A percentile compares a stretch with the other conserved stretches of the same genome.
Evolutionary conservation across 2,113 vertebrate species (phyloP).

Genomic region (Spea bombifrons): DNA sequence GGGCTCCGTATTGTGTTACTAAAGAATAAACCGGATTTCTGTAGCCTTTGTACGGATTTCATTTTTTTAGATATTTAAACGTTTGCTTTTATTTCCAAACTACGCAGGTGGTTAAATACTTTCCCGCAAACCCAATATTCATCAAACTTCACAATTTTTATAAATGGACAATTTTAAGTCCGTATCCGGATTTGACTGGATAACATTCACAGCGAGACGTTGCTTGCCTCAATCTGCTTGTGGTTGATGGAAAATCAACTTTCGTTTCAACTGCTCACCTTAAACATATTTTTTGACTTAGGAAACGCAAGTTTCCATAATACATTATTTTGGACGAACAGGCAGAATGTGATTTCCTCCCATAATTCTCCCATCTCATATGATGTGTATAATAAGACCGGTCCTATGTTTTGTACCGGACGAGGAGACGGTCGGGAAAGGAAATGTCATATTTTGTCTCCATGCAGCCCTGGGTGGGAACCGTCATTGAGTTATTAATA

Average conservation of each 20-base stretch:
- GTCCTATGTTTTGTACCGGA: neutral
- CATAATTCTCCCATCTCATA: conserved; percentile 4
- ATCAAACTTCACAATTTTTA: no score
- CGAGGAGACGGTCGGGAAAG: neutral
- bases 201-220: conserved; percentile 27
- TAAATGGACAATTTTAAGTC: no score
- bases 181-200: conserved; percentile 13
- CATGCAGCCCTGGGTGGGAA: neutral
- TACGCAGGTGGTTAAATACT: no score
- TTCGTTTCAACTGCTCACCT: conserved; percentile 19
- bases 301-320: conserved; percentile 34
- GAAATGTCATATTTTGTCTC: neutral
- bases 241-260: conserved; percentile 24
- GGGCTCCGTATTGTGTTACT: no score
- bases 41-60: no score
- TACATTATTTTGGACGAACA: conserved; percentile 41
- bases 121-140: no score
- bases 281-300: conserved; percentile 27
- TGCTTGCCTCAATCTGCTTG: neutral
- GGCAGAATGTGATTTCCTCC: conserved; percentile 37
- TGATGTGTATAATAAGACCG: neutral
- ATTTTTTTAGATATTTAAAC: no score
- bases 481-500: neutral
- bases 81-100: no score
- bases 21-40: no score